Percentiles rank a stretch among this genome's conserved stretches.
phyloP scores from a whole-genome alignment of 2,888 invertebrate genomes.

The Mechanitis messenoides region DNA sequence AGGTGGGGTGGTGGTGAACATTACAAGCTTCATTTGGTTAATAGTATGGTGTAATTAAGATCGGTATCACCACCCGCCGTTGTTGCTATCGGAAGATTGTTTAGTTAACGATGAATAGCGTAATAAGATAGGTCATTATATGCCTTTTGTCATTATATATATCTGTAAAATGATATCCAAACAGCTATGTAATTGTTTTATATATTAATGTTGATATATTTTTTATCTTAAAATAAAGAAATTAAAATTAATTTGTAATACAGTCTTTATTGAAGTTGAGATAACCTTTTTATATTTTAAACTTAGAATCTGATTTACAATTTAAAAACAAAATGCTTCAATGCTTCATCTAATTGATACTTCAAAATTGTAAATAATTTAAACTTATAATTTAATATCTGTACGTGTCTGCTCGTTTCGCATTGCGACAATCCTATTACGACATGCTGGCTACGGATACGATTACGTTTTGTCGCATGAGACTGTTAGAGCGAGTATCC shows the following conservation, averaged over 20 bases:
- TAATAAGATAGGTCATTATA: constrained; percentile 8
- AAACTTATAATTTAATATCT: constrained; percentile 16
- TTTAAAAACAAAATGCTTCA: no score
- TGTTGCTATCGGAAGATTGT: constrained; percentile 12
- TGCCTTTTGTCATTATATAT: constrained; percentile 4
- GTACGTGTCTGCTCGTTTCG: constrained; percentile 17
- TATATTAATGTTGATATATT: not conserved
- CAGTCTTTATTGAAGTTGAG: not conserved
- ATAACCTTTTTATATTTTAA: not conserved
- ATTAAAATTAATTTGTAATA: not conserved
- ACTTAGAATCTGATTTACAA: no score
- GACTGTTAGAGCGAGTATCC: constrained; percentile 2
- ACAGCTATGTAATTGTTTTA: not conserved
- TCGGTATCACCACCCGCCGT: constrained; percentile 8
- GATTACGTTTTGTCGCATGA: constrained; percentile 32
- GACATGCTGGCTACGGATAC: constrained; percentile 31
- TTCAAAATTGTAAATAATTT: constrained; percentile 10
- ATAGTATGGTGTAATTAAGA: constrained; percentile 7
- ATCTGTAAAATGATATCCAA: not conserved
- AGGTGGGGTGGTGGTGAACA: not conserved
- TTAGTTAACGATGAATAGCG: constrained; percentile 12
- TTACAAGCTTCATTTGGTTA: constrained; percentile 2
- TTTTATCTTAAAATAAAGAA: not conserved
- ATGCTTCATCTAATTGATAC: no score
- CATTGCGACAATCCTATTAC: constrained; percentile 30